Evolutionary conservation across 2,888 invertebrate genomes (phyloP), one percentile per base, ranked within the genome.

Genomic region (Eupsilia transversa): DNA sequence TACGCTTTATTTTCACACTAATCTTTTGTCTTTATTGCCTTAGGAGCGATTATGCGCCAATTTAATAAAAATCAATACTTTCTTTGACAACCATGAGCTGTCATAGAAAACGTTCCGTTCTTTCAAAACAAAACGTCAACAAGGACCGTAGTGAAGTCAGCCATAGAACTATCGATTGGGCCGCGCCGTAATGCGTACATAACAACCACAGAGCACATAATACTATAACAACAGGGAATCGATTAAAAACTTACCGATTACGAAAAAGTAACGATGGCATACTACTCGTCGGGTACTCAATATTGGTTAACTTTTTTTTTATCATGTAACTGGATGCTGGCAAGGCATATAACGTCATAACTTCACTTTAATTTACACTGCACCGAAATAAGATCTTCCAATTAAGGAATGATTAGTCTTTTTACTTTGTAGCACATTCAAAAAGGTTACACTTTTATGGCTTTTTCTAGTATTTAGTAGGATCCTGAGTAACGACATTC

Each of bases 221-320:
- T n/a, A n/a, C n/a, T n/a, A n/a, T n/a, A n/a, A n/a, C n/a, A 35
- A 82, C 67, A 74, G 74, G 20, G 52, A 86, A 86, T 81, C 82
- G 87, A 89, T 90, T 72, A 74, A 79, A 97, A 82, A 97, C 97
- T 97, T 93, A 97, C 97, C 97, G 97, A 96, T 97, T 97, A 94
- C 96, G 96, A 94, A 97, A 97, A 94, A 97, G 95, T 96, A 97
- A 97, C 92, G 97, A 97, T 87, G 97, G 97, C 97, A 97, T 97
- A 91, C 94, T 96, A 93, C 90, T 94, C 86, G 92, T 89, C 87
- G 92, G 89, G 74, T 92, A 91, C 91, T 95, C 95, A 90, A 94
- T 95, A 91, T 91, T 94, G 94, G 92, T 94, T 92, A 94, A 94
- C 91, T 92, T 94, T 91, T 94, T 93, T 94, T 95, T 93, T 88